Percentiles rank a stretch among this genome's conserved stretches.
Evolutionary conservation across 2,113 vertebrate genomes (phyloP).

Genomic region (Daboia siamensis): DNA sequence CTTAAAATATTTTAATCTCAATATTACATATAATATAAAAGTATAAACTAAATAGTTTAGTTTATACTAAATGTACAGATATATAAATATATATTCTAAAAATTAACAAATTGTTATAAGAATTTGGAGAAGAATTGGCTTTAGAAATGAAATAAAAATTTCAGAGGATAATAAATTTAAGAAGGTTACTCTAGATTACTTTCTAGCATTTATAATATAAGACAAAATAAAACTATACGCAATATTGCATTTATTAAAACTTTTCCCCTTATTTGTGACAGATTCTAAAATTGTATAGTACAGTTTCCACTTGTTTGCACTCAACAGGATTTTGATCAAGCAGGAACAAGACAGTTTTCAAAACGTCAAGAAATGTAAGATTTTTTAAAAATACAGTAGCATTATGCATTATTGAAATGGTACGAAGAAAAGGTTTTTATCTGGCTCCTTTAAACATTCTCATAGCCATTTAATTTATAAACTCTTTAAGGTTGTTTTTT

Average conservation of each 20-base stretch:
- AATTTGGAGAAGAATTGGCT: background rate
- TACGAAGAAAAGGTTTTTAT: background rate
- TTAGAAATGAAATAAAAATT: background rate
- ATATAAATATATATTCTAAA: background rate
- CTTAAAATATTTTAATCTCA: background rate
- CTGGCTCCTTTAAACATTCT: background rate
- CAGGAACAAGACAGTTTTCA: background rate
- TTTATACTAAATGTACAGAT: background rate
- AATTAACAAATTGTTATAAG: background rate
- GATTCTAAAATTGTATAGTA: background rate
- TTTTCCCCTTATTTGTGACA: background rate
- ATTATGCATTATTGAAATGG: background rate
- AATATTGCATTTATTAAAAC: background rate
- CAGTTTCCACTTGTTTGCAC: background rate
- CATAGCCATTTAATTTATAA: background rate
- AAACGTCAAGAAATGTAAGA: background rate
- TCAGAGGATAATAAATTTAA: background rate
- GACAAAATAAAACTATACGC: background rate
- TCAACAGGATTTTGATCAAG: background rate
- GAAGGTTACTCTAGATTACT: background rate
- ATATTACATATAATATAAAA: background rate
- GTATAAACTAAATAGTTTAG: background rate
- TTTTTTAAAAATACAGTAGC: background rate
- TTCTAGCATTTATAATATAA: background rate
- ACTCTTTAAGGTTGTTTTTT: background rate